Percentiles rank a stretch among this genome's conserved stretches.
phyloP scores from a whole-genome alignment of 2,113 vertebrate genomes.

The Mionectes macconnelli region DNA sequence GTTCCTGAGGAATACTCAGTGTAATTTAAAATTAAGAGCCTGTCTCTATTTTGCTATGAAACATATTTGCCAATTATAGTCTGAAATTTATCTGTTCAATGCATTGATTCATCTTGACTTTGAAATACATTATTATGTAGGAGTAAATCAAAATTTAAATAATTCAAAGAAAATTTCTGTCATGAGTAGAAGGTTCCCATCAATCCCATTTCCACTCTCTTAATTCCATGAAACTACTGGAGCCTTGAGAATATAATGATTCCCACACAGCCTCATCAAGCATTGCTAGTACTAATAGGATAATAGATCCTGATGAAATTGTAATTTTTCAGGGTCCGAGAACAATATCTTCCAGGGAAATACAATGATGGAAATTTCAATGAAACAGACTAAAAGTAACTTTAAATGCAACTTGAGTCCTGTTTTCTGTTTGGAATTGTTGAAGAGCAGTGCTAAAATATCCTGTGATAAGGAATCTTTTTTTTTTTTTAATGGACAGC shows the following conservation, averaged over 20 bases:
- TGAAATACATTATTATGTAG: background rate
- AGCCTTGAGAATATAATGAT: constrained; percentile 12
- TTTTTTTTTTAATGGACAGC: background rate
- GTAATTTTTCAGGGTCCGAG: background rate
- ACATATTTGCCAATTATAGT: background rate
- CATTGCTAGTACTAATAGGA: background rate
- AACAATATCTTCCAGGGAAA: background rate
- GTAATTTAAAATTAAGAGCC: background rate
- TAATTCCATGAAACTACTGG: background rate
- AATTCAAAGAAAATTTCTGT: constrained; percentile 13
- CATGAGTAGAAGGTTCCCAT: background rate
- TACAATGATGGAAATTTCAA: background rate
- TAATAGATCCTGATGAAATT: constrained; percentile 1
- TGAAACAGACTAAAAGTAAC: background rate
- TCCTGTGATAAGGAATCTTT: background rate
- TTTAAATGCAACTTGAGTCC: background rate
- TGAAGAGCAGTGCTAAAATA: background rate
- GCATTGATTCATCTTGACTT: constrained; percentile 23
- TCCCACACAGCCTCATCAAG: background rate
- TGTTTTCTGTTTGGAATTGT: background rate
- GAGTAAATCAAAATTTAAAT: constrained; percentile 51
- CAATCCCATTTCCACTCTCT: background rate
- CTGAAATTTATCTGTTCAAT: background rate
- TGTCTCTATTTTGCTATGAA: background rate
- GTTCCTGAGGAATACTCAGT: background rate